Evolutionary conservation across 2,888 invertebrate genomes (phyloP), one percentile per base, ranked within the genome.

Genomic region (Eupithecia tripunctaria): DNA sequence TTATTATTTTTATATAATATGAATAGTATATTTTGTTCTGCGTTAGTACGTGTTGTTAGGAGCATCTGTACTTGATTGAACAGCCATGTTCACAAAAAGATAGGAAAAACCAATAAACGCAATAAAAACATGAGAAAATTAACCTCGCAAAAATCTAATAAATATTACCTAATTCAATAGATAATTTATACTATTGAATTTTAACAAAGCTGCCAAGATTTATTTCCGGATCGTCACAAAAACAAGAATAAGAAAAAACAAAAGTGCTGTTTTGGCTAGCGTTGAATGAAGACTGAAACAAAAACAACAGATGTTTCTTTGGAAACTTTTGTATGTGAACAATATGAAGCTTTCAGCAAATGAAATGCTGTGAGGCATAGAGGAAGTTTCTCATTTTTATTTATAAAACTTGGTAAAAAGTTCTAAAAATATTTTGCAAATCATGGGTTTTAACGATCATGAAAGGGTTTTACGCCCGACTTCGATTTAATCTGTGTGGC

Each of bases 301-400:
- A 56, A 56, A 56, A 56, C 56, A 51, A 51, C n/a, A 56, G 56
- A 56, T 56, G 56, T 56, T 56, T 63, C 4, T 63, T 32, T 63
- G n/a, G 32, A 32, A 63, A 63, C 62, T 32, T 29, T 29, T 29
- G 60, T 60, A 60, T 36, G 25, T 14, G 62, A 63, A 63, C 62
- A 63, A 63, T n/a, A n/a, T 10, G 32, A 32, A 32, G 62, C 62
- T 63, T 63, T 63, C 18, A 63, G 32, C 21, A 29, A 63, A 63
- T 63, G 62, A 63, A 63, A n/a, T 12, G 10, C 21, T 6, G 29
- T 7, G 27, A 25, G 6, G 60, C 15, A 21, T 32, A 7, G 32
- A 32, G 32, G 18, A 5, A 32, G 18, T 29, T 18, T 32, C 0
- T 18, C 8, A 47, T 47, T 7, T n/a, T 47, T 41, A 41, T 41